Evolutionary conservation across 2,797 vertebrate genomes (phyloP), one percentile per base, ranked within the genome.

Genomic region (Acipenser oxyrinchus): DNA sequence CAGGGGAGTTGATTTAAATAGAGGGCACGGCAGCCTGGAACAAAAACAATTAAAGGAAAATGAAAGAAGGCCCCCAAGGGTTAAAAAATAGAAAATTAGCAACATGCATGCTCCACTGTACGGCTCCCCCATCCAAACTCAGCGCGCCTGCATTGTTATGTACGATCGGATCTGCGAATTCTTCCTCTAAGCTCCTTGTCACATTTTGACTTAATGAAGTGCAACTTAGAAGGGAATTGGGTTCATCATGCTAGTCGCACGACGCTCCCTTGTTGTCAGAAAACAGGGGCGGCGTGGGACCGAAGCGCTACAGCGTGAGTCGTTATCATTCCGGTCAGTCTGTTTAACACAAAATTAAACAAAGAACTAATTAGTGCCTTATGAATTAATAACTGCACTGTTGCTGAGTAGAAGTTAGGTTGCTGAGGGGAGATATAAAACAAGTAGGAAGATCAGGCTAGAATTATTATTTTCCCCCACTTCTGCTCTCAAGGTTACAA

Each of bases 311-410:
- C 90, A 85, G 94, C 93, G 92, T 84, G 88, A 96, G 95, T 99
- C 96, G 95, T 99, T 98, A 98, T 99, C 96, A 99, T 99, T 99
- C 96, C 90, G 96, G 96, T 98, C 96, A 99, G 96, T 98, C 96
- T 99, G 96, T 99, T 99, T 98, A 98, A 99, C 96, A 99, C 96
- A 99, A 99, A 99, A 99, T 99, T 99, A 99, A 99, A 99, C 96
- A 98, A 99, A 99, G 96, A 99, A 99, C 95, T 99, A 99, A 98
- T 98, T 99, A 99, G 96, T 97, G 96, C 96, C 94, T 99, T 95
- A 99, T 99, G 96, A 99, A 98, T 99, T 99, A 98, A 99, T 99
- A 99, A 98, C 95, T 93, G 94, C 91, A 95, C 93, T 95, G 96
- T 98, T 97, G 93, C 96, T 61, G 89, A 93, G 93, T 93, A 96